These are phyloP conservation scores for Sinocyclocheilus grahami DNA, from an alignment of 2,113 vertebrate species.

Conservation along the genomic window DNA sequence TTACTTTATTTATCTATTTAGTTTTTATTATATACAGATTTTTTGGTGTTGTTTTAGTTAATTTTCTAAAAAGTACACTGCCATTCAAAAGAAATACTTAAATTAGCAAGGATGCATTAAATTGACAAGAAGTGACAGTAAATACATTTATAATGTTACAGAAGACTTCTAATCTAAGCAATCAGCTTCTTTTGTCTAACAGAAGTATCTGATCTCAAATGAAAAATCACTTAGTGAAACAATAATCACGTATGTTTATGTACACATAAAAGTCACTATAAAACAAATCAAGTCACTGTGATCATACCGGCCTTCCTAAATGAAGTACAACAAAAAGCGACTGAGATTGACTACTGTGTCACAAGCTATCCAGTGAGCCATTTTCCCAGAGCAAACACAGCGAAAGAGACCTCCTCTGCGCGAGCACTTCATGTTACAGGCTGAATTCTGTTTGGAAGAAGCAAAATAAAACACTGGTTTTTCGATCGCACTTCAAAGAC, in stretches of 20 bases:
- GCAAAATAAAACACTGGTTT: constrained; percentile 41
- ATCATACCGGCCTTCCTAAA: constrained; percentile 25
- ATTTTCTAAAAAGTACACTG: too few species aligned
- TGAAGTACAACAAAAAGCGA: constrained; percentile 37
- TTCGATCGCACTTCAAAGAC: constrained; percentile 42
- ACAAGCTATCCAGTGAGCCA: constrained; percentile 25
- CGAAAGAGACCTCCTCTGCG: constrained; percentile 48
- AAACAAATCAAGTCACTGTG: constrained; percentile 21
- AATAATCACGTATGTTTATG: constrained; percentile 22
- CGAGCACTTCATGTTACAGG: constrained; percentile 45
- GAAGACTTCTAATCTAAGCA: too few species aligned
- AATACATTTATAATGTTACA: too few species aligned
- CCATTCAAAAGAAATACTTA: too few species aligned
- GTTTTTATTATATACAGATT: too few species aligned
- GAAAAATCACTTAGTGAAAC: not conserved
- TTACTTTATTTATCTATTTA: too few species aligned
- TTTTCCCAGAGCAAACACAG: constrained; percentile 51
- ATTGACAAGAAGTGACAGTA: too few species aligned
- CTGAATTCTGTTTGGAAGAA: constrained; percentile 44
- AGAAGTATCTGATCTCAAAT: constrained; percentile 5
- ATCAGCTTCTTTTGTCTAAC: not conserved
- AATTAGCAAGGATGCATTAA: too few species aligned
- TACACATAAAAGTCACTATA: not conserved
- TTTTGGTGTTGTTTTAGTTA: too few species aligned
- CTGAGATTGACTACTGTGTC: constrained; percentile 44